Evolutionary conservation across 2,797 vertebrate genomes (phyloP).

Genomic region (Salarias fasciatus): DNA sequence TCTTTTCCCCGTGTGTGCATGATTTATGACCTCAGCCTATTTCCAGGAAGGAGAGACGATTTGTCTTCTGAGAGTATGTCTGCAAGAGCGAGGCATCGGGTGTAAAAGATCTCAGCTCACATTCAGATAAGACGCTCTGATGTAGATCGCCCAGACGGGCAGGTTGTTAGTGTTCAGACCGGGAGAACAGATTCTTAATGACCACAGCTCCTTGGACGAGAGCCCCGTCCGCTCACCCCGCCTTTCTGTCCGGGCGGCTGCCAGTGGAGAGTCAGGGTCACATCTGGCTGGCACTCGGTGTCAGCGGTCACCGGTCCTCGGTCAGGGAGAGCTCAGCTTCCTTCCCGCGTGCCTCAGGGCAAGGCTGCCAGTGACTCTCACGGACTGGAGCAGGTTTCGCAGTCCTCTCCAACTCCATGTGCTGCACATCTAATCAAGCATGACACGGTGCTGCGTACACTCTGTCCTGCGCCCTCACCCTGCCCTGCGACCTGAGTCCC

Average conservation of each 20-base stretch:
- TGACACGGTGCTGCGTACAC: constrained; percentile 26
- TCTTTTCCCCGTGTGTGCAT: constrained; percentile 57
- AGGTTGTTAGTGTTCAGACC: constrained; percentile 51
- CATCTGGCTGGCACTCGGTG: constrained; percentile 74
- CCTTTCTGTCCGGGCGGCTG: constrained; percentile 51
- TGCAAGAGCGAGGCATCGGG: constrained; percentile 43
- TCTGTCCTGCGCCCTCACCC: background rate
- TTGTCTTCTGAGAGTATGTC: constrained; percentile 67
- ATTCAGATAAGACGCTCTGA: constrained; percentile 29
- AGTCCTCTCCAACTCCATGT: constrained; percentile 21
- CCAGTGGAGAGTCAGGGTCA: constrained; percentile 71
- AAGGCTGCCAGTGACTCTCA: constrained; percentile 45
- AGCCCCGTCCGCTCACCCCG: constrained; percentile 43
- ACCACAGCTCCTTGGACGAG: constrained; percentile 70
- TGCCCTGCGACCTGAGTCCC: background rate
- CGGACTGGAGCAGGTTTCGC: constrained; percentile 28
- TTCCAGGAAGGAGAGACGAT: constrained; percentile 74
- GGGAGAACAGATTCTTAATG: constrained; percentile 74
- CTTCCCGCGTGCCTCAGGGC: constrained; percentile 26
- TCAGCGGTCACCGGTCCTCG: constrained; percentile 68
- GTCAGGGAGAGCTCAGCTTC: constrained; percentile 39
- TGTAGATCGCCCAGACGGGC: constrained; percentile 25
- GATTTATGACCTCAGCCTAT: constrained; percentile 79
- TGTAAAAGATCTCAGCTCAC: constrained; percentile 16
- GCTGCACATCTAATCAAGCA: constrained; percentile 36